Conservation (phyloP, 2,113 vertebrate species). For the Aspidoscelis tigris region DNA sequence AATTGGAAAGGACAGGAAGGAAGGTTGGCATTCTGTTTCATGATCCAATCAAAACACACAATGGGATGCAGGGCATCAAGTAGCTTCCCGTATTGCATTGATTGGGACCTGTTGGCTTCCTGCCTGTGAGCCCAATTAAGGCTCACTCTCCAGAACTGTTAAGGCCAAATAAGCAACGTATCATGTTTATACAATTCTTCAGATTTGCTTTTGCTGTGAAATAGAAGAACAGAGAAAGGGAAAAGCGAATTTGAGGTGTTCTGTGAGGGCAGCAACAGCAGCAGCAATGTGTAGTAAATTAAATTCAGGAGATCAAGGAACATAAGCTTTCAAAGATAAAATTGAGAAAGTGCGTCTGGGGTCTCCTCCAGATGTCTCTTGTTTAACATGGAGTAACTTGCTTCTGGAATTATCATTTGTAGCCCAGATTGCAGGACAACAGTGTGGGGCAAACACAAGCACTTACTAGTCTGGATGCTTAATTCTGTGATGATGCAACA, state of each 20-base stretch:
- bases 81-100: conserved; percentile 19
- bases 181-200: neutral
- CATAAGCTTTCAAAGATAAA: neutral
- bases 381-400: too few relatives aligned
- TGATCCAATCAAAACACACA: conserved; percentile 8
- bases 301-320: conserved; percentile 7
- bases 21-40: neutral
- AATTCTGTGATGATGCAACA: too few relatives aligned
- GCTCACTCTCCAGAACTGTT: neutral
- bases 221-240: neutral
- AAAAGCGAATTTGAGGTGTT: neutral
- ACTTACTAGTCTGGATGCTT: too few relatives aligned
- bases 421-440: too few relatives aligned
- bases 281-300: neutral
- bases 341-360: neutral
- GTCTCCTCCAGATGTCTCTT: too few relatives aligned
- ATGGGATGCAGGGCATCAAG: conserved; percentile 2
- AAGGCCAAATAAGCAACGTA: conserved; percentile 10
- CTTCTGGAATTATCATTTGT: too few relatives aligned
- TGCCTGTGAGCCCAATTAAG: conserved; percentile 27
- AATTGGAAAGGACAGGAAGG: neutral
- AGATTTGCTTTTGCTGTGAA: conserved; percentile 14
- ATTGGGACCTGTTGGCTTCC: conserved; percentile 16
- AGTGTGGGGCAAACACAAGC: too few relatives aligned
- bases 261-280: neutral